Percentiles rank a stretch among this genome's conserved stretches.
These are phyloP conservation scores for Spilosoma lubricipeda DNA, from an alignment of 2,888 invertebrate genomes.

Conservation along the genomic window DNA sequence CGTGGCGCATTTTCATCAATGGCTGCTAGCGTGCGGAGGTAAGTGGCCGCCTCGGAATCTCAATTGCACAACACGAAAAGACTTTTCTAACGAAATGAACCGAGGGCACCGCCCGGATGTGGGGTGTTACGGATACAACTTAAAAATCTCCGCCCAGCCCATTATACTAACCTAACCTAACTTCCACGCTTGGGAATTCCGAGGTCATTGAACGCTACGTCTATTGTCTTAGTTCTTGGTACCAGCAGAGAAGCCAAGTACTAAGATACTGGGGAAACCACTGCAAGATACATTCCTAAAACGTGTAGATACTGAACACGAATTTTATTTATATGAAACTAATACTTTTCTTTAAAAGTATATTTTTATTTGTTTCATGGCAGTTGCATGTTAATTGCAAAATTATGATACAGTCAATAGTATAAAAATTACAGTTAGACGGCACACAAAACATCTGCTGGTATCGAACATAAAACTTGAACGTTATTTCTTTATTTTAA, in stretches of 20 bases:
- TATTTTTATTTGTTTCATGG: not conserved
- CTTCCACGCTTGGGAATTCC: conserved; percentile 32
- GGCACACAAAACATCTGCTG: not conserved
- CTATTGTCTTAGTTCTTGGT: conserved; percentile 32
- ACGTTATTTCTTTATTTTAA: no score
- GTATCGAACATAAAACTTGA: no score
- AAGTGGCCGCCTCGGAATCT: conserved; percentile 47
- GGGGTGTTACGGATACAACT: conserved; percentile 32
- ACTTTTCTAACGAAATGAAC: conserved; percentile 47
- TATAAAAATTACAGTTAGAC: not conserved
- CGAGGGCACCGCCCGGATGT: conserved; percentile 39
- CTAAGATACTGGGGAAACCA: not conserved
- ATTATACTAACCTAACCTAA: conserved; percentile 27
- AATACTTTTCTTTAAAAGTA: not conserved
- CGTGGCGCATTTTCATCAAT: not conserved
- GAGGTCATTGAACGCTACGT: conserved; percentile 34
- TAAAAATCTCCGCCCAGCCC: conserved; percentile 29
- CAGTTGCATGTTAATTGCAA: not conserved
- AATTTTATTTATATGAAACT: not conserved
- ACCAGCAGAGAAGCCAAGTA: not conserved
- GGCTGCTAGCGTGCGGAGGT: conserved; percentile 36
- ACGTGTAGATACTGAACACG: not conserved
- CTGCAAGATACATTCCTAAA: not conserved
- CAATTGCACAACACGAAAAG: conserved; percentile 48
- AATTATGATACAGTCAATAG: not conserved